Percentiles rank a stretch among this genome's conserved stretches.
phyloP scores from a whole-genome alignment of 1,140 invertebrate genomes.

The Druon quercuslanigerum region DNA sequence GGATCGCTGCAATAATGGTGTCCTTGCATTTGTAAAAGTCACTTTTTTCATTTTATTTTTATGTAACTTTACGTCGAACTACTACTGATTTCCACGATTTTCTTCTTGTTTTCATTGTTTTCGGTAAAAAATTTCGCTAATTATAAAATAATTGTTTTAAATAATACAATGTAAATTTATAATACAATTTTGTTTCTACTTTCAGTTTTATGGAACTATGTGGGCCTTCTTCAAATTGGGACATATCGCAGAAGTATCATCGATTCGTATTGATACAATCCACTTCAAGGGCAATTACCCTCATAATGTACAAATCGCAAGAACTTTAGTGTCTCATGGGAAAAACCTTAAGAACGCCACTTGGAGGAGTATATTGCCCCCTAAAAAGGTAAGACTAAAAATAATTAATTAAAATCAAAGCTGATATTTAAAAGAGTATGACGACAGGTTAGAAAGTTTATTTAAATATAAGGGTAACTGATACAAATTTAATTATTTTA shows the following conservation, averaged over 20 bases:
- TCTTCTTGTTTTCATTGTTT: too few relatives aligned
- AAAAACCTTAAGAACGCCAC: constrained; percentile 57
- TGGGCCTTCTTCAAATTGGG: constrained; percentile 81
- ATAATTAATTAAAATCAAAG: neutral
- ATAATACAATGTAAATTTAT: constrained; percentile 30
- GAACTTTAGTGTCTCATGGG: constrained; percentile 63
- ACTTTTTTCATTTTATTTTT: too few relatives aligned
- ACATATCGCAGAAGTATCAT: constrained; percentile 74
- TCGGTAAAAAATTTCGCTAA: too few relatives aligned
- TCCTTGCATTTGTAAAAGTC: too few relatives aligned
- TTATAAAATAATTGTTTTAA: constrained; percentile 12
- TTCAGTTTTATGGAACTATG: constrained; percentile 74
- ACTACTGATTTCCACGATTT: too few relatives aligned
- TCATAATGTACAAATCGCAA: constrained; percentile 80
- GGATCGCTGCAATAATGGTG: too few relatives aligned
- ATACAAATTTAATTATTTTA: too few relatives aligned
- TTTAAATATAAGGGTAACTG: too few relatives aligned
- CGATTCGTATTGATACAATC: constrained; percentile 79
- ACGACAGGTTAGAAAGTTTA: too few relatives aligned
- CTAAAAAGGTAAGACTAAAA: constrained; percentile 73
- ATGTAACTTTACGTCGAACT: too few relatives aligned
- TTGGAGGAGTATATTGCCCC: constrained; percentile 76
- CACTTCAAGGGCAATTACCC: constrained; percentile 84
- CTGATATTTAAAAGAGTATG: too few relatives aligned
- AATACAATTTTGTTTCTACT: constrained; percentile 3